Conservation (phyloP, 2,113 vertebrate species). For the Pluvianellus socialis region DNA sequence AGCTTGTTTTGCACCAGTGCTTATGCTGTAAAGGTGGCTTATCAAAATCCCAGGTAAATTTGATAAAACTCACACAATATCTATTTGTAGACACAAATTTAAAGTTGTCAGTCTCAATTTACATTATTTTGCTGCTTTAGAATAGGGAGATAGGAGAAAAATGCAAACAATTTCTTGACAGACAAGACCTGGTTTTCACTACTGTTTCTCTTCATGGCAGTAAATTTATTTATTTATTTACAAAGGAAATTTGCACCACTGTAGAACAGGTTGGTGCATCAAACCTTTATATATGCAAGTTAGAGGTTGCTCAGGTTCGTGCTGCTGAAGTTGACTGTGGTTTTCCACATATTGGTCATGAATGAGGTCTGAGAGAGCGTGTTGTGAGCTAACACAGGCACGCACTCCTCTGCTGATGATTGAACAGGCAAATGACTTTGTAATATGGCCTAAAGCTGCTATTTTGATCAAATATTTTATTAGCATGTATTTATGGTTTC, state of each 20-base stretch:
- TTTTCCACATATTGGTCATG: not conserved
- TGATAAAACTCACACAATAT: too few relatives aligned
- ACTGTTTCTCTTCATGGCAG: too few relatives aligned
- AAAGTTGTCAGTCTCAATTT: too few relatives aligned
- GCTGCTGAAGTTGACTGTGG: not conserved
- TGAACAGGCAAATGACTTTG: not conserved
- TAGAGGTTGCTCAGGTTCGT: not conserved
- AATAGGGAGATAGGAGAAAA: too few relatives aligned
- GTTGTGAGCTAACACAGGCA: rapidly evolving
- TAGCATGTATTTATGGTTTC: not conserved
- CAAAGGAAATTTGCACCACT: not conserved
- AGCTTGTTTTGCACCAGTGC: too few relatives aligned
- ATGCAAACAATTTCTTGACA: too few relatives aligned
- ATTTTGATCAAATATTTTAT: not conserved
- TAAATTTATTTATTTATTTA: too few relatives aligned
- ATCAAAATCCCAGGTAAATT: too few relatives aligned
- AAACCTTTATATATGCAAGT: not conserved
- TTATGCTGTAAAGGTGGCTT: too few relatives aligned
- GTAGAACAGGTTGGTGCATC: not conserved
- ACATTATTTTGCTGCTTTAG: too few relatives aligned
- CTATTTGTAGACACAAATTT: too few relatives aligned
- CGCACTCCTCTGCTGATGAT: rapidly evolving
- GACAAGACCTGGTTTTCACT: too few relatives aligned
- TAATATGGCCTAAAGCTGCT: not conserved
- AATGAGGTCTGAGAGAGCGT: not conserved